Conservation (phyloP, 2,888 invertebrate genomes). For the Lycia hirtaria region DNA sequence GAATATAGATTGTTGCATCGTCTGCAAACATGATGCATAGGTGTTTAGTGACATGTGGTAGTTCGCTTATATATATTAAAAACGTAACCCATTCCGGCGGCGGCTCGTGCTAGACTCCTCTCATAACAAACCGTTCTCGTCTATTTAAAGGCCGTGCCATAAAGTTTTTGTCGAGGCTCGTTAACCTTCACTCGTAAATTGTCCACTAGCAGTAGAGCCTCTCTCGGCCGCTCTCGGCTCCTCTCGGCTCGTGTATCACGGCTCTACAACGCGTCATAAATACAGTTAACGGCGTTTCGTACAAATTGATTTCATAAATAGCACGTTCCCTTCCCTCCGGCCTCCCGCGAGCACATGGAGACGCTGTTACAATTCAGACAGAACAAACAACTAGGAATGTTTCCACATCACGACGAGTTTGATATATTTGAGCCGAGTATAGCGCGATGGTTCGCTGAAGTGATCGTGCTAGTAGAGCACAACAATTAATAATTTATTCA, state of each 20-base stretch:
- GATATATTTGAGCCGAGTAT: neutral
- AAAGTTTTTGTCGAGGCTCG: slow-evolving; percentile 14
- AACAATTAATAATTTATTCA: no score
- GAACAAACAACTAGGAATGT: neutral
- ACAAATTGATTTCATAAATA: slow-evolving; percentile 27
- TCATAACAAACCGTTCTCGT: slow-evolving; percentile 12
- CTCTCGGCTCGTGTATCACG: neutral
- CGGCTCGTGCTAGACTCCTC: neutral
- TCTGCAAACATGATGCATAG: no score
- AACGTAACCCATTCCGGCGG: neutral
- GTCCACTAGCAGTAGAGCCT: slow-evolving; percentile 7
- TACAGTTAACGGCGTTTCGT: slow-evolving; percentile 13
- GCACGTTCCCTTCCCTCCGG: neutral
- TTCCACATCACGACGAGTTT: neutral
- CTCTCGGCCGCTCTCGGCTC: neutral
- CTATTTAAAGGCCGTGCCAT: slow-evolving; percentile 8
- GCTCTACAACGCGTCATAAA: slow-evolving; percentile 8
- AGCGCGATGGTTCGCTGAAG: neutral
- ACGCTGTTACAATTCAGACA: neutral
- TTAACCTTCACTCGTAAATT: slow-evolving; percentile 19
- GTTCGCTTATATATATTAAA: no score
- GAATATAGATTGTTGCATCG: no score
- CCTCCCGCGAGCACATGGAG: neutral
- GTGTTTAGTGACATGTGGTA: no score
- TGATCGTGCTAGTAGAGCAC: no score